These are phyloP conservation scores for Agrotis exclamationis DNA, from an alignment of 2,888 invertebrate genomes.

Conservation along the genomic window DNA sequence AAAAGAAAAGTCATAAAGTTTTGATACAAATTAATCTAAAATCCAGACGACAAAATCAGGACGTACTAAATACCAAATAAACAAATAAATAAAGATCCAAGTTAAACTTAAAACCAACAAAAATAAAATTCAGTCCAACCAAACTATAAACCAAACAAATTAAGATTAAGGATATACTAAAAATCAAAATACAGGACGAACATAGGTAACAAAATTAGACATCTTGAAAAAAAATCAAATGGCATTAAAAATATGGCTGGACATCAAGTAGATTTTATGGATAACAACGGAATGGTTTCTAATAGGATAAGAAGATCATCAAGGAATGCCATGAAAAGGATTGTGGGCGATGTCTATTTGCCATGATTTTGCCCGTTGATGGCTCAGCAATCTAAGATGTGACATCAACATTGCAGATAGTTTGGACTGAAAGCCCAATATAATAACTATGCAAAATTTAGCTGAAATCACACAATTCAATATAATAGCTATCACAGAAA, in stretches of 20 bases:
- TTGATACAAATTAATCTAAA: too few species aligned
- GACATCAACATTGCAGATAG: background rate
- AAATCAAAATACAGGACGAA: background rate
- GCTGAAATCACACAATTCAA: too few species aligned
- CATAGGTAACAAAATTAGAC: background rate
- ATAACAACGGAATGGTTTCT: slow-evolving; percentile 15
- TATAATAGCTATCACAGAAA: too few species aligned
- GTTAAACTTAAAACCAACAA: too few species aligned
- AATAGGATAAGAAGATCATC: background rate
- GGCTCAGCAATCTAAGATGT: background rate
- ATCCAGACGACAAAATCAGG: too few species aligned
- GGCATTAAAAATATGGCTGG: background rate
- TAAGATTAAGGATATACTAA: background rate
- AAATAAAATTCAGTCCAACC: too few species aligned
- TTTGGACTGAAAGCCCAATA: background rate
- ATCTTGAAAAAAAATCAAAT: background rate
- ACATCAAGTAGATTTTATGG: background rate
- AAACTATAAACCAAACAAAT: too few species aligned
- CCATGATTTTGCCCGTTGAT: background rate
- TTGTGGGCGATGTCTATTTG: background rate
- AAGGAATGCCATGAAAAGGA: background rate
- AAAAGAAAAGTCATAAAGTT: too few species aligned
- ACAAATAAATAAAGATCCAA: background rate
- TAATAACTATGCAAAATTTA: too few species aligned
- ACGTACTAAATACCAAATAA: too few species aligned